These are phyloP conservation scores for Galeruca laticollis DNA, from an alignment of 2,888 invertebrate species.

Conservation along the genomic window DNA sequence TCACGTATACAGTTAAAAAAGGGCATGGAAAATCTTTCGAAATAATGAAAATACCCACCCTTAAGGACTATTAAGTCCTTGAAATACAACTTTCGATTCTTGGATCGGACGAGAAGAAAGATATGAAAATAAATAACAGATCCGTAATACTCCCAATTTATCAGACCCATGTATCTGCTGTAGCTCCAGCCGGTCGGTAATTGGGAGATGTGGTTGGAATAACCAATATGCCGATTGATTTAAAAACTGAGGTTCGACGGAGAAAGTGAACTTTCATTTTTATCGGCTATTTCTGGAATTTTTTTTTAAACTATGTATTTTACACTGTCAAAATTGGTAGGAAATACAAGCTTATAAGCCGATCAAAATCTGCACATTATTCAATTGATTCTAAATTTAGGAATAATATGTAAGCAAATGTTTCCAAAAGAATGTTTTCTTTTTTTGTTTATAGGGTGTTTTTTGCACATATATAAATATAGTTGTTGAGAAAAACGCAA, in stretches of 20 bases:
- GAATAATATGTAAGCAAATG: too few relatives aligned
- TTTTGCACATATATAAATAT: too few relatives aligned
- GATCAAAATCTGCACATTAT: too few relatives aligned
- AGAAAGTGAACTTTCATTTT: background rate
- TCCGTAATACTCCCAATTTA: conserved; percentile 1
- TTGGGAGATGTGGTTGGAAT: conserved; percentile 7
- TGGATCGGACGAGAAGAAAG: background rate
- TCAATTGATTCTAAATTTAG: too few relatives aligned
- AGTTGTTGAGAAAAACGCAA: too few relatives aligned
- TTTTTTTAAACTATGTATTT: too few relatives aligned
- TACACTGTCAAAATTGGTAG: too few relatives aligned
- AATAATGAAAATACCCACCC: background rate
- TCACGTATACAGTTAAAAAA: background rate
- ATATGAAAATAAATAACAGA: conserved; percentile 15
- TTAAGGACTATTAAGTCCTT: background rate
- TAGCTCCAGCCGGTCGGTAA: conserved; percentile 1
- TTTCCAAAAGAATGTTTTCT: too few relatives aligned
- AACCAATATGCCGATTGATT: conserved; percentile 4
- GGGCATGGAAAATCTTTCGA: background rate
- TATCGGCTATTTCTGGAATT: too few relatives aligned
- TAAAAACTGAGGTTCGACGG: background rate
- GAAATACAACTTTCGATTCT: conserved; percentile 9
- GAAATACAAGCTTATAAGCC: too few relatives aligned
- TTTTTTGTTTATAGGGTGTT: too few relatives aligned
- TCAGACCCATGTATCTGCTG: background rate